Percentiles rank a stretch among this genome's conserved stretches.
Conservation (phyloP, 2,113 vertebrate genomes). For the Mustela lutreola region DNA sequence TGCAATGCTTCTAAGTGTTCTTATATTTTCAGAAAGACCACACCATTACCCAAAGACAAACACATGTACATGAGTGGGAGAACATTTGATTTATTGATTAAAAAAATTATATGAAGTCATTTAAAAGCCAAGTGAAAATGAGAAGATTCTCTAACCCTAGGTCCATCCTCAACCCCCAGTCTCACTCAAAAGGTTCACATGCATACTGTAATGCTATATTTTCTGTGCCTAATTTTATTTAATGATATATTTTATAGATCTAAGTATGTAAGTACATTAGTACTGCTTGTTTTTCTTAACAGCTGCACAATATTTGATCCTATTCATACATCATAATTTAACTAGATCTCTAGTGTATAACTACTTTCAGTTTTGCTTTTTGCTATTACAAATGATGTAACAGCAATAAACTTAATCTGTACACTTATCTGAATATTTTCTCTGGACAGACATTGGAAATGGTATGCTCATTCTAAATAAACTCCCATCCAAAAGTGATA, state of each 20-base stretch:
- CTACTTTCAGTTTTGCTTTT: slow-evolving; percentile 18
- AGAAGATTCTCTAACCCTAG: not conserved
- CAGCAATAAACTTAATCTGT: not conserved
- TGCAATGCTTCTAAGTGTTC: not conserved
- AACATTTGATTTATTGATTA: not conserved
- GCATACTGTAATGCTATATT: not conserved
- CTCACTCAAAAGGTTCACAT: not conserved
- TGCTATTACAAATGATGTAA: not conserved
- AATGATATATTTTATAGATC: slow-evolving; percentile 19
- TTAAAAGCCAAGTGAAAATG: slow-evolving; percentile 35
- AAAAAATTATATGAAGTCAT: not conserved
- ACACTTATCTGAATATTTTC: slow-evolving; percentile 4
- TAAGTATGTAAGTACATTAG: not conserved
- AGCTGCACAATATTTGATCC: not conserved
- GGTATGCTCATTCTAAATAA: slow-evolving; percentile 30
- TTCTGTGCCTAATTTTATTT: slow-evolving; percentile 47
- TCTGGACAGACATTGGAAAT: not conserved
- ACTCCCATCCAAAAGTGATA: not conserved
- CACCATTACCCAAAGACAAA: not conserved
- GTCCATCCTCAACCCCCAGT: not conserved
- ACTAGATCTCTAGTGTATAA: not conserved
- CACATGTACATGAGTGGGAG: not conserved
- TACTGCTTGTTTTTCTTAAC: not conserved
- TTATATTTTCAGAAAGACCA: slow-evolving; percentile 39
- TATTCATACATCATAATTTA: not conserved